A percentile compares a stretch with the other conserved stretches of the same genome.
These are phyloP conservation scores for Pelmatolapia mariae DNA, from an alignment of 2,113 vertebrate species.

Conservation along the genomic window DNA sequence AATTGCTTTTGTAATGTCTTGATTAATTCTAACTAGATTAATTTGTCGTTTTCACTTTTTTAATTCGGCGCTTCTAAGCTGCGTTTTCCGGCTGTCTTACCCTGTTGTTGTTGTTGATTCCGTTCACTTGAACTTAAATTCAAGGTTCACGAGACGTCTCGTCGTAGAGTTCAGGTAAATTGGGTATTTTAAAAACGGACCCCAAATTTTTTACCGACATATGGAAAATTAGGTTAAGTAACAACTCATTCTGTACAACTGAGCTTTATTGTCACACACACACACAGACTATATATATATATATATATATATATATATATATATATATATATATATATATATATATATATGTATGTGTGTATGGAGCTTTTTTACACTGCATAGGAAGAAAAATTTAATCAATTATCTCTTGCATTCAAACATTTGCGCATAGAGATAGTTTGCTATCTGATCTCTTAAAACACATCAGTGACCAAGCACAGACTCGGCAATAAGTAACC, in stretches of 20 bases:
- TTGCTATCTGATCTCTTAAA: neutral
- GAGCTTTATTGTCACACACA: neutral
- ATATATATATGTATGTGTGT: too few species aligned
- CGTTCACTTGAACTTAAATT: conserved; percentile 53
- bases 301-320: too few species aligned
- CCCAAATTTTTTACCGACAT: neutral
- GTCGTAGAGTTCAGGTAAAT: conserved; percentile 12
- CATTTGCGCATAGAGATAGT: neutral
- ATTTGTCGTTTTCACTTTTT: neutral
- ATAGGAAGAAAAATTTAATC: neutral
- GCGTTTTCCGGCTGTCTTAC: neutral
- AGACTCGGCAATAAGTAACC: neutral
- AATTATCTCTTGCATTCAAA: neutral
- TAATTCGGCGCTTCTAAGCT: fast-evolving
- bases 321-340: too few species aligned
- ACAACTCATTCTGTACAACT: neutral
- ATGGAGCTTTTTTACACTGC: neutral
- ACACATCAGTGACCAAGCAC: neutral
- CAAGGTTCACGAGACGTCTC: conserved; percentile 60
- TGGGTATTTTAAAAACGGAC: neutral
- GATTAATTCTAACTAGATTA: fast-evolving
- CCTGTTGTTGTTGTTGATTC: neutral
- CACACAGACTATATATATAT: too few species aligned
- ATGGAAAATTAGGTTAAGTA: neutral
- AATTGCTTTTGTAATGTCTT: fast-evolving